Base-by-base conservation (phyloP, 2,888 invertebrate genomes). In the Seira sanloemensis region DNA sequence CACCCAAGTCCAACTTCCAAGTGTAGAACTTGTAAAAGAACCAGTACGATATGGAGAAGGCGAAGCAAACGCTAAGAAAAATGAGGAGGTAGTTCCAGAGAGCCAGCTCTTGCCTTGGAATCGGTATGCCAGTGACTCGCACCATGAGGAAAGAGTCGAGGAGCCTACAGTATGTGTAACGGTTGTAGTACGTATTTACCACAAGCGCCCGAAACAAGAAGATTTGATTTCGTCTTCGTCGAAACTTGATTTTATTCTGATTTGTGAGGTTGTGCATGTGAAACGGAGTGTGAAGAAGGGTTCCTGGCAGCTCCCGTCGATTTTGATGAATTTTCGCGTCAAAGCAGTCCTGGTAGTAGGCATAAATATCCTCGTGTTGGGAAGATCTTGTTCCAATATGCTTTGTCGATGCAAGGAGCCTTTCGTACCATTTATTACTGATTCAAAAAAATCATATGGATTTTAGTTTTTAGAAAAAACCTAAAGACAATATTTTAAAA, bases 71-170 rank as follows among this genome's bases (percentile, higher is more conserved):
- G 1, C 72, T 23, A 2, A 86, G 37, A 5, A 85, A 27, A 9
- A 88, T 72, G 5, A 78, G 19, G 5, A 87, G 21, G 27, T 86
- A 88, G 16, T 67, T 68, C 69, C 79, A 74, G 71, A 84, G 79
- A 1, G 23, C 19, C 0, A 89, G 68, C 5, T 86, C 87, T 27
- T 84, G 78, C 18, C 89, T 67, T 0, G 88, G 87, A 19, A 86
- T 86, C 1, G 87, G 85, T 23, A 88, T 84, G 0, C 88, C 88
- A 0, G 82, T 80, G 0, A 89, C 79, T 66, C 86, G 76, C 0
- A 89, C 69, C 18, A 87, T 62, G 67, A 89, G 88, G 46, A 84
- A 87, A 0, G 89, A 88, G 4, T 89, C 88, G 19, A 89, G 72
- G 2, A 65, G 27, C 27, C 82, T 75, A 24, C 89, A 89, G 37